A percentile compares a stretch with the other conserved stretches of the same genome.
Evolutionary conservation across 2,888 invertebrate species (phyloP).

Genomic region (Lithophane semibrunnea): DNA sequence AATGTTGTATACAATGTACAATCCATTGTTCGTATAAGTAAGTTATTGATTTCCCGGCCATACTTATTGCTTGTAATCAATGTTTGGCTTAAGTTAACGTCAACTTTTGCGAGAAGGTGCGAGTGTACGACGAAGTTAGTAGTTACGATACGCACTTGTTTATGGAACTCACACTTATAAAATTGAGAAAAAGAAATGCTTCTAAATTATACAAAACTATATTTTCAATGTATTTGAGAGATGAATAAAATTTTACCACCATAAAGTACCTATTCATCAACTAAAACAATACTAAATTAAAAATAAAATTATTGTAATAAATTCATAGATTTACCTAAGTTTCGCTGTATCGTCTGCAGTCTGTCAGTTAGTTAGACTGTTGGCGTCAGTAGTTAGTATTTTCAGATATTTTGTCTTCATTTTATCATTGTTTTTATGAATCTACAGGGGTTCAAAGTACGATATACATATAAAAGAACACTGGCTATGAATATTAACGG

Average conservation of each 20-base stretch:
- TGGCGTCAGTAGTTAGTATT: too few species aligned
- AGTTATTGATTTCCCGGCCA: constrained; percentile 26
- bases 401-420: neutral
- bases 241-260: neutral
- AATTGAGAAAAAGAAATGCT: neutral
- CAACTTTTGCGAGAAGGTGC: constrained; percentile 25
- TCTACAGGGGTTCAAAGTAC: neutral
- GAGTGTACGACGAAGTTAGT: neutral
- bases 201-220: neutral
- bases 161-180: neutral
- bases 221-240: neutral
- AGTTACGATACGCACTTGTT: neutral
- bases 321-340: neutral
- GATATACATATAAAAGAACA: neutral
- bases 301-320: neutral
- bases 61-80: constrained; percentile 20
- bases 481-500: neutral
- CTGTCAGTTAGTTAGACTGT: too few species aligned
- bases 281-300: neutral
- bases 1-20: neutral
- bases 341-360: too few species aligned
- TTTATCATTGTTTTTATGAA: neutral
- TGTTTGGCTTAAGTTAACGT: constrained; percentile 16
- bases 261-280: neutral
- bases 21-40: constrained; percentile 21